Evolutionary conservation across 2,113 vertebrate genomes (phyloP).

Genomic region (Neolamprologus ventralis): DNA sequence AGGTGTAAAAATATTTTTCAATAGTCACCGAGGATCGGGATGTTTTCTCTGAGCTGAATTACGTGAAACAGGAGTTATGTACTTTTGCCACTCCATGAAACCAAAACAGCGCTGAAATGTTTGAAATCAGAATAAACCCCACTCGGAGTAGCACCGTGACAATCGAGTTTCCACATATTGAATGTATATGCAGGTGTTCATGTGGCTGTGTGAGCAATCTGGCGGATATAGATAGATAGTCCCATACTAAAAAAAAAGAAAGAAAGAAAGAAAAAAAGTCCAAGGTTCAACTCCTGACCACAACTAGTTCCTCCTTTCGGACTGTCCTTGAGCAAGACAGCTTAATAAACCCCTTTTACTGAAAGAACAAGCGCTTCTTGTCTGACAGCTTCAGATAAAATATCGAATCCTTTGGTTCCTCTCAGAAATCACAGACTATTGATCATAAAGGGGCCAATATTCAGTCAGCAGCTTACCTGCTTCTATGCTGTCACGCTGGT

Average conservation of each 20-base stretch:
- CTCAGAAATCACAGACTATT: neutral
- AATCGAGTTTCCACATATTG: neutral
- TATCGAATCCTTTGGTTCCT: neutral
- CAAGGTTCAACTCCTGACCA: neutral
- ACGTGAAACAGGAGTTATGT: neutral
- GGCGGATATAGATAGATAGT: neutral
- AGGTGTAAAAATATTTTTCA: neutral
- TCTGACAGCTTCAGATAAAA: neutral
- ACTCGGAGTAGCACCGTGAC: neutral
- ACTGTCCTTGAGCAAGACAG: neutral
- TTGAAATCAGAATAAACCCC: neutral
- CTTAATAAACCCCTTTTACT: neutral
- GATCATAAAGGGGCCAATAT: neutral
- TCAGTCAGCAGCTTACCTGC: slow-evolving; percentile 42
- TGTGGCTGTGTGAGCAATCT: neutral
- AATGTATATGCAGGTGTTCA: slow-evolving; percentile 1
- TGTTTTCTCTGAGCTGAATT: neutral
- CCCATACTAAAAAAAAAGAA: neutral
- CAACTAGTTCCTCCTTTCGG: neutral
- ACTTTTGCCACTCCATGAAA: neutral
- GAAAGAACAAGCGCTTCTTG: neutral
- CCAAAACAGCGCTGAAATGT: neutral
- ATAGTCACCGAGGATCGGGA: neutral
- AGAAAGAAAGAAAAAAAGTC: neutral
- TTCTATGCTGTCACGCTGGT: slow-evolving; percentile 39